Evolutionary conservation across 2,113 vertebrate species (phyloP).

Genomic region (Dasypus novemcinctus): DNA sequence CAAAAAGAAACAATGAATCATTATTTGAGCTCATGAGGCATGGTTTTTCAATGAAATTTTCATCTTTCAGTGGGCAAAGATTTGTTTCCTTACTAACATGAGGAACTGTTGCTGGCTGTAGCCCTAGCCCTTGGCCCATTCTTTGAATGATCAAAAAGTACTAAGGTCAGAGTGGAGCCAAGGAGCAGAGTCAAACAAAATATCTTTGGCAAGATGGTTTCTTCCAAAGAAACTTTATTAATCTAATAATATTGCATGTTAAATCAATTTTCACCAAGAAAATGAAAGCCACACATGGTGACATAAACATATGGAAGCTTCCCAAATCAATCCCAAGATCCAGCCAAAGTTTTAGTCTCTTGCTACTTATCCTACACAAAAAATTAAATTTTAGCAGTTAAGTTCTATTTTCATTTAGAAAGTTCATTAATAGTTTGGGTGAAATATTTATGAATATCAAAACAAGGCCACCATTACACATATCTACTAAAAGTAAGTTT

Average conservation of each 20-base stretch:
- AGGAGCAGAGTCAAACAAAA: neutral
- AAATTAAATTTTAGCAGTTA: slow-evolving; percentile 81
- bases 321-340: neutral
- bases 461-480: slow-evolving; percentile 83
- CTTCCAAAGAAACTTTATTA: slow-evolving; percentile 64
- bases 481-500: slow-evolving; percentile 76
- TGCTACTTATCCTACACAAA: slow-evolving; percentile 72
- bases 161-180: neutral
- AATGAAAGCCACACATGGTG: slow-evolving; percentile 65
- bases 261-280: slow-evolving; percentile 70
- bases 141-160: neutral
- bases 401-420: slow-evolving; percentile 81
- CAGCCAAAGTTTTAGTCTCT: slow-evolving; percentile 29
- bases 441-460: slow-evolving; percentile 87
- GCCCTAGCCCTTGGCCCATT: neutral
- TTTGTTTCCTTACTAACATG: neutral
- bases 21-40: neutral
- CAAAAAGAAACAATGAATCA: neutral
- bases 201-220: slow-evolving; percentile 28
- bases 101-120: rapidly evolving
- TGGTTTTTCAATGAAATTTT: neutral
- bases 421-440: slow-evolving; percentile 82
- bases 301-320: slow-evolving; percentile 24
- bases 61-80: neutral
- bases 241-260: slow-evolving; percentile 62